These are phyloP conservation scores for Oreochromis niloticus DNA, from an alignment of 2,113 vertebrate genomes.

Conservation along the genomic window DNA sequence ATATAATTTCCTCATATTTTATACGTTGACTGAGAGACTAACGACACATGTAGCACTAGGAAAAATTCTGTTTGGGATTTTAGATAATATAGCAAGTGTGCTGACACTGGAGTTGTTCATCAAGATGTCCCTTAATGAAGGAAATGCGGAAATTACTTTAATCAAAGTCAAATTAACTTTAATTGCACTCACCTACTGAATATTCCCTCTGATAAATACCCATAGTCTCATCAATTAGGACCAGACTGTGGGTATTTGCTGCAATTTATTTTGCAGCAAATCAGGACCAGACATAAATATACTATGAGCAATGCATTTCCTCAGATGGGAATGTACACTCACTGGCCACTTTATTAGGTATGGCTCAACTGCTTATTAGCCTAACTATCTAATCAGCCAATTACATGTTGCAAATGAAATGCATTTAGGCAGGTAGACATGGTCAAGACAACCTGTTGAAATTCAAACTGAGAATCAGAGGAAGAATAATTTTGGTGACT, in stretches of 20 bases:
- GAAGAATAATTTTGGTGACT: neutral
- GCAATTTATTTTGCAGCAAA: rapidly evolving
- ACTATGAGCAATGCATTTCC: neutral
- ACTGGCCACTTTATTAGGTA: neutral
- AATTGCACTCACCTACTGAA: neutral
- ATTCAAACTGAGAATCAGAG: neutral
- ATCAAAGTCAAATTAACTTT: neutral
- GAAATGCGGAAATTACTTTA: neutral
- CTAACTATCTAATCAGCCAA: neutral
- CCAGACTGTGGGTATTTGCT: neutral
- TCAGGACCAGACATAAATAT: neutral
- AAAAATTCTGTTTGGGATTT: neutral
- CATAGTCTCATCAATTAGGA: neutral
- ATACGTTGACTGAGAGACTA: neutral
- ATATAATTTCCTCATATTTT: neutral
- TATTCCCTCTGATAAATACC: neutral
- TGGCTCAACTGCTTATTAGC: rapidly evolving
- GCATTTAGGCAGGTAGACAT: neutral
- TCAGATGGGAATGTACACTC: neutral
- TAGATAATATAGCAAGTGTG: neutral
- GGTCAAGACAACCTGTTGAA: neutral
- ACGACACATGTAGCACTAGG: neutral
- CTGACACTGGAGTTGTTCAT: neutral
- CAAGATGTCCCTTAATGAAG: rapidly evolving
- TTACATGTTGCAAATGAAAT: neutral